Evolutionary conservation across 2,888 invertebrate genomes (phyloP).

Genomic region (Chloroclysta siterata): DNA sequence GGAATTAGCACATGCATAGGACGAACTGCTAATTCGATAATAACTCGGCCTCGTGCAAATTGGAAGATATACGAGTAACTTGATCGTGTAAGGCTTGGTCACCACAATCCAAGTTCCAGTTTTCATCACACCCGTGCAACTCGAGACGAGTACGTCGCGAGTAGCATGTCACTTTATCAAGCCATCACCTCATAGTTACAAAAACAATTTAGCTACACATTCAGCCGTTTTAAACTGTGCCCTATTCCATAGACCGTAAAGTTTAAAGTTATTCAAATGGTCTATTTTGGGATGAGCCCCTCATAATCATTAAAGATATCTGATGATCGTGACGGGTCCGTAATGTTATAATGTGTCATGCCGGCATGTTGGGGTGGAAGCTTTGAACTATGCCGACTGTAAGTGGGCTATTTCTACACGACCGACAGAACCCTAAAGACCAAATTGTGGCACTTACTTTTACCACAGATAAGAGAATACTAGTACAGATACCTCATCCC

Average conservation of each 20-base stretch:
- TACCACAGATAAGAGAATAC: too few species aligned
- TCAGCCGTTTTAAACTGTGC: slow-evolving; percentile 1
- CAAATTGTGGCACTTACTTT: neutral
- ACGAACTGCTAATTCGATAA: too few species aligned
- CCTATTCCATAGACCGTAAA: slow-evolving; percentile 11
- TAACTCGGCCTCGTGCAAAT: too few species aligned
- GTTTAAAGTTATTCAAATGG: slow-evolving; percentile 8
- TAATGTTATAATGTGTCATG: slow-evolving; percentile 39
- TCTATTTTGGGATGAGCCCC: slow-evolving; percentile 33
- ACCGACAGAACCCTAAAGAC: neutral
- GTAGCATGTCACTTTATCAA: slow-evolving; percentile 11
- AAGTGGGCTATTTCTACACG: slow-evolving; percentile 18
- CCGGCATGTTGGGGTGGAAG: slow-evolving; percentile 28
- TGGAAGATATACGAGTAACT: too few species aligned
- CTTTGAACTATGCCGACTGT: slow-evolving; percentile 38
- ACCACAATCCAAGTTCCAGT: too few species aligned
- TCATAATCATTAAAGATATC: slow-evolving; percentile 37
- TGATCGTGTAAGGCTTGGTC: too few species aligned
- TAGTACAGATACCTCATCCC: too few species aligned
- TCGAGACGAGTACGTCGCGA: neutral
- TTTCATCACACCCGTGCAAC: neutral
- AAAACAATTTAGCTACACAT: slow-evolving; percentile 7
- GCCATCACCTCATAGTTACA: slow-evolving; percentile 11
- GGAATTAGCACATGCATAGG: too few species aligned
- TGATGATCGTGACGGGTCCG: slow-evolving; percentile 36